These are phyloP conservation scores for Euphonia xanthogaster DNA, from an alignment of 2,797 vertebrate species.

Conservation along the genomic window DNA sequence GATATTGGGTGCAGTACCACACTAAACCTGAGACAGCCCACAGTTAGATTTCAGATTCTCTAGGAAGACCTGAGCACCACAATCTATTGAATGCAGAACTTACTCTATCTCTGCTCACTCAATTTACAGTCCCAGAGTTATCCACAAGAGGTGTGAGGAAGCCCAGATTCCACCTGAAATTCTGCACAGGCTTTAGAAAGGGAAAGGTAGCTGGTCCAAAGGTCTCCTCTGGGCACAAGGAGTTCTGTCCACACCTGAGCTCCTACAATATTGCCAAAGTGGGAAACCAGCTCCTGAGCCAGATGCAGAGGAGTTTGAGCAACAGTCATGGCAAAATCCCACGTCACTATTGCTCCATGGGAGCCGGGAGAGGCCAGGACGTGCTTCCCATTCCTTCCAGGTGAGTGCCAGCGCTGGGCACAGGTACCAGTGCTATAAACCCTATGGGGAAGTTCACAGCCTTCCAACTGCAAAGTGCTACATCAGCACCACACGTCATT, in stretches of 20 bases:
- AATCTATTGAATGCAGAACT: not conserved
- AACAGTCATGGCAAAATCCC: not conserved
- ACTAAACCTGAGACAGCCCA: not conserved
- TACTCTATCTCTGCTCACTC: not conserved
- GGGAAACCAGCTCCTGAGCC: not conserved
- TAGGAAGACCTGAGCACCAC: not conserved
- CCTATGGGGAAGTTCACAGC: not conserved
- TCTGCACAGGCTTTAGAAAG: not conserved
- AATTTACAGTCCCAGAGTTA: not conserved
- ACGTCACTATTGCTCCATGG: not conserved
- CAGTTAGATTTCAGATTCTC: not conserved
- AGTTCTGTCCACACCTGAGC: not conserved
- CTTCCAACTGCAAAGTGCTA: not conserved
- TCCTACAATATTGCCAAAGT: fast-evolving
- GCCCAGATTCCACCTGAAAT: not conserved
- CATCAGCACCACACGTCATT: not conserved
- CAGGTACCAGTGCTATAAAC: fast-evolving
- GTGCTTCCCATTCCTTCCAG: not conserved
- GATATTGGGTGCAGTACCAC: not conserved
- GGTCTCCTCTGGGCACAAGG: fast-evolving
- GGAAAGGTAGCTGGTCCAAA: not conserved
- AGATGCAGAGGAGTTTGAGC: not conserved
- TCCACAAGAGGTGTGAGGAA: not conserved
- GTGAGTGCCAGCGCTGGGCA: not conserved
- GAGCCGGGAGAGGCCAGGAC: not conserved